These are phyloP conservation scores for Tenthredo livida DNA, from an alignment of 2,888 invertebrate genomes.

Conservation along the genomic window DNA sequence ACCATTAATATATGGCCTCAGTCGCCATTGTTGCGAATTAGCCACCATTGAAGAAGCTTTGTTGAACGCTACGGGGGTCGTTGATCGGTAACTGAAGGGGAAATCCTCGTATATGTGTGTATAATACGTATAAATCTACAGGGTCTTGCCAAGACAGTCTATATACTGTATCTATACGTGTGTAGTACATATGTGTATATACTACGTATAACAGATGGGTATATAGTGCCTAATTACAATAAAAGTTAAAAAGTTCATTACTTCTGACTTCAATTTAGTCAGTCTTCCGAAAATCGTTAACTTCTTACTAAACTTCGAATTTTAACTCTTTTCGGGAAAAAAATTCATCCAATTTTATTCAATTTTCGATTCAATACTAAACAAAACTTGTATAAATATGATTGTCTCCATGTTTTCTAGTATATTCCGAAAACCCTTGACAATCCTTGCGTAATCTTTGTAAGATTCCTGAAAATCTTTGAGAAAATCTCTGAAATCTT, in stretches of 20 bases:
- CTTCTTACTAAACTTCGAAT: not conserved
- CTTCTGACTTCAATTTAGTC: not conserved
- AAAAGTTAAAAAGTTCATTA: not conserved
- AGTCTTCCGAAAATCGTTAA: not conserved
- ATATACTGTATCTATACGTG: no score
- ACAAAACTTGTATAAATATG: no score
- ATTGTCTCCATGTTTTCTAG: no score
- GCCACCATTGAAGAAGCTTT: conserved; percentile 72
- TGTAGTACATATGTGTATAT: no score
- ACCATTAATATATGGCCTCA: conserved; percentile 73
- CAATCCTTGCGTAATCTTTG: no score
- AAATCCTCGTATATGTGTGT: not conserved
- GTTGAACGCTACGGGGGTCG: conserved; percentile 67
- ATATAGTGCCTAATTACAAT: not conserved
- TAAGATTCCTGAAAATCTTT: no score
- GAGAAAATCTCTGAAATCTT: no score
- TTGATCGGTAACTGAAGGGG: conserved; percentile 17
- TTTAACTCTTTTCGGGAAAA: not conserved
- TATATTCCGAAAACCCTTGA: no score
- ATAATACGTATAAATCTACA: not conserved
- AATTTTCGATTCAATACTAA: no score
- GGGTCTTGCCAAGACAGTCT: not conserved
- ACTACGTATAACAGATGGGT: no score
- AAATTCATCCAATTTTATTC: no score
- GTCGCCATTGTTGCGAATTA: conserved; percentile 75